A percentile compares a stretch with the other conserved stretches of the same genome.
phyloP scores from a whole-genome alignment of 2,888 invertebrate genomes.

The Scrobipalpa atriplicella region DNA sequence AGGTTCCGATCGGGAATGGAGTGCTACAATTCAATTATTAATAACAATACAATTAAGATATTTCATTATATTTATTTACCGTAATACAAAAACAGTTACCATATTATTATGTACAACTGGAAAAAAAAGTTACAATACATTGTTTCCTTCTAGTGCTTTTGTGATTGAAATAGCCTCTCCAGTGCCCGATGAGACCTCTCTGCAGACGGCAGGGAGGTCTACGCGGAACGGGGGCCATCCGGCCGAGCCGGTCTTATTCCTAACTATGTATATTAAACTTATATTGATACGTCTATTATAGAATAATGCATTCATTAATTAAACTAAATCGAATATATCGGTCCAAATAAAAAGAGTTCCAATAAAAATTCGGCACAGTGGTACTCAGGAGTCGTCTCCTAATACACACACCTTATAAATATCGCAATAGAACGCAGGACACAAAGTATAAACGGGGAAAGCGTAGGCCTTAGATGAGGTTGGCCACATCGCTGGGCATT shows the following conservation, averaged over 20 bases:
- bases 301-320: slow-evolving; percentile 80
- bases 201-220: slow-evolving; percentile 84
- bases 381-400: slow-evolving; percentile 77
- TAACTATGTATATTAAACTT: slow-evolving; percentile 82
- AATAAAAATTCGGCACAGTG: slow-evolving; percentile 79
- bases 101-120: slow-evolving; percentile 83
- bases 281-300: slow-evolving; percentile 79
- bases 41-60: slow-evolving; percentile 80
- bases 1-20: slow-evolving; percentile 83
- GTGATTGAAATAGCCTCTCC: slow-evolving; percentile 92
- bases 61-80: slow-evolving; percentile 81
- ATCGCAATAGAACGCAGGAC: slow-evolving; percentile 82
- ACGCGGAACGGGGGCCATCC: slow-evolving; percentile 84
- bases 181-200: slow-evolving; percentile 90
- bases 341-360: slow-evolving; percentile 78
- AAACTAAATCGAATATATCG: slow-evolving; percentile 80
- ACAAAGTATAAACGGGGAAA: slow-evolving; percentile 77
- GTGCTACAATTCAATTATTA: slow-evolving; percentile 72
- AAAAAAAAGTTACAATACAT: slow-evolving; percentile 81
- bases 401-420: slow-evolving; percentile 83
- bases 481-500: slow-evolving; percentile 99
- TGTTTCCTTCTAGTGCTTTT: slow-evolving; percentile 88
- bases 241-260: slow-evolving; percentile 80
- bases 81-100: slow-evolving; percentile 82
- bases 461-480: slow-evolving; percentile 92